Evolutionary conservation across 2,113 vertebrate genomes (phyloP), one percentile per base, ranked within the genome.

Genomic region (Cyprinodon tularosa): DNA sequence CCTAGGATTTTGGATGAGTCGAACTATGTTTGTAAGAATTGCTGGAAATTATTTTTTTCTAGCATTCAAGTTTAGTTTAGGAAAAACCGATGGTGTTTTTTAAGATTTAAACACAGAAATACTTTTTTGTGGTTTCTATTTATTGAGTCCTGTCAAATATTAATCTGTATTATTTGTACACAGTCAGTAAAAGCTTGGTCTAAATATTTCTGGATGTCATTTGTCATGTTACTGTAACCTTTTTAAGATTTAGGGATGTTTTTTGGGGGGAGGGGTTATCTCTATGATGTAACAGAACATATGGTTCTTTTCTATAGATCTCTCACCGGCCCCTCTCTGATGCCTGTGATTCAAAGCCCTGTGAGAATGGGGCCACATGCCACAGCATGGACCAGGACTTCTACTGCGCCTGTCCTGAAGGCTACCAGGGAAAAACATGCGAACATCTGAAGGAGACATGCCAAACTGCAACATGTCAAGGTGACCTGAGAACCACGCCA

Each of bases 391-490:
- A 94, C 36, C 94, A 93, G 12, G 97, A 98, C 86, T 99, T 98
- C 85, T 98, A 97, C 91, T 99, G 98, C 4, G 96, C 97, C 0
- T 99, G 98, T 83, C 93, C 94, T 0, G 98, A 99, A 59, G 96
- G 95, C 87, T 94, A 94, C 15, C 94, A 96, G 29, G 98, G 98
- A 22, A 99, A 99, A 91, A 97, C 96, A 79, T 99, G 98, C 47
- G 96, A 95, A 0, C 92, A 91, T 72, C 94, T 94, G 48, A 95
- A 96, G 84, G 95, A 95, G 81, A 93, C 91, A 63, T 99, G 98
- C 92, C 94, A 91, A 4, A 95, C 95, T 0, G 90, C 94, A 50
- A 93, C 94, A 3, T 99, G 98, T 90, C 95, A 95, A 96, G 97
- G 98, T 99, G 64, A 73, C 53, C 3, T 17, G 1, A 53, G 8